A percentile compares a stretch with the other conserved stretches of the same genome.
Evolutionary conservation across 2,888 invertebrate species (phyloP).

Genomic region (Sturmia bella): DNA sequence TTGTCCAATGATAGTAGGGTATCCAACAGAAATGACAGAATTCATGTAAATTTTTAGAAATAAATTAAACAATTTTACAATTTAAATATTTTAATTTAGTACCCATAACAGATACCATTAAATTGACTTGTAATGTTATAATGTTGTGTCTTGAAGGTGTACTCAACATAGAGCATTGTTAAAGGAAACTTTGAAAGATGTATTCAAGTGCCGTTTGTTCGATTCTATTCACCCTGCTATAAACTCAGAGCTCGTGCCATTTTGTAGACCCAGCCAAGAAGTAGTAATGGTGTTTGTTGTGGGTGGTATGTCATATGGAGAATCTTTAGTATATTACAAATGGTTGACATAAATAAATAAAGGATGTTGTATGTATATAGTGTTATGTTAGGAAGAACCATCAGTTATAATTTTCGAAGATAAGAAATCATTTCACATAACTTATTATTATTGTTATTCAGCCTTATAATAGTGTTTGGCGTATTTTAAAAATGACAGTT

Average conservation of each 20-base stretch:
- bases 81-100: constrained; percentile 93
- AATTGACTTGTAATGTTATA: constrained; percentile 84
- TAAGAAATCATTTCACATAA: too few species aligned
- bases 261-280: constrained; percentile 89
- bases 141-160: constrained; percentile 95
- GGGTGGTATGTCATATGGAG: constrained; percentile 98
- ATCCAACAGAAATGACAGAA: too few species aligned
- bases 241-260: constrained; percentile 84
- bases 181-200: constrained; percentile 93
- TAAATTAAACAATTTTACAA: too few species aligned
- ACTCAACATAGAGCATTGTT: constrained; percentile 96
- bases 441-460: too few species aligned
- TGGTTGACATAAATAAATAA: too few species aligned
- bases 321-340: constrained; percentile 92
- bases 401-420: too few species aligned
- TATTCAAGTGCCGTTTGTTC: constrained; percentile 94
- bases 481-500: too few species aligned
- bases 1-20: too few species aligned
- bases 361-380: constrained; percentile 87
- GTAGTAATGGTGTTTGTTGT: constrained; percentile 98
- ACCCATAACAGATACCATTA: constrained; percentile 95
- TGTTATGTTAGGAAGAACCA: constrained; percentile 94
- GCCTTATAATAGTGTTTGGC: too few species aligned
- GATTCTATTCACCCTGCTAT: constrained; percentile 93
- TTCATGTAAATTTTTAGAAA: too few species aligned